Conservation (phyloP, 2,797 vertebrate species). For the Choloepus didactylus region DNA sequence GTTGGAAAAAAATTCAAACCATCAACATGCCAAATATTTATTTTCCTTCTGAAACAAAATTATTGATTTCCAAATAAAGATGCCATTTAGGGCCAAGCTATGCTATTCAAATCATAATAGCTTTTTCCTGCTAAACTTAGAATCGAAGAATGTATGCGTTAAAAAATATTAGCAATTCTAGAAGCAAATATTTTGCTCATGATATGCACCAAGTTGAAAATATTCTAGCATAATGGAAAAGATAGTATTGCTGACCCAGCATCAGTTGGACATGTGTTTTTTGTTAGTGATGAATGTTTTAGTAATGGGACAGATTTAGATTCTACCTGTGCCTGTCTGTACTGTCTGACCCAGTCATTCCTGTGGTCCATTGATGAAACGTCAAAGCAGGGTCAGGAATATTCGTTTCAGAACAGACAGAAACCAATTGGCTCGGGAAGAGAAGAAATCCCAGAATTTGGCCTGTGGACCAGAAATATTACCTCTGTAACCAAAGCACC, state of each 20-base stretch:
- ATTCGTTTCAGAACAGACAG: not conserved
- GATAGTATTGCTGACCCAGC: conserved; percentile 15
- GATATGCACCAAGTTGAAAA: conserved; percentile 49
- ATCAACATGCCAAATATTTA: conserved; percentile 68
- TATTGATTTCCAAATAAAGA: conserved; percentile 72
- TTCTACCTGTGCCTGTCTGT: not conserved
- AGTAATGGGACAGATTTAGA: not conserved
- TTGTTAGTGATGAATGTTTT: not conserved
- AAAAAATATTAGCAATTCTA: conserved; percentile 48
- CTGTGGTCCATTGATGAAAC: not conserved
- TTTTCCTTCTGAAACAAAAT: conserved; percentile 74
- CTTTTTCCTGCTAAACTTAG: conserved; percentile 63
- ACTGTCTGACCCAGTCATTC: not conserved
- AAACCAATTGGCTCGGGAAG: not conserved
- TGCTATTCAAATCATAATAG: conserved; percentile 55
- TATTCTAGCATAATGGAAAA: conserved; percentile 44
- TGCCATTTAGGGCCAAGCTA: conserved; percentile 41
- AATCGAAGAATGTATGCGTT: conserved; percentile 51
- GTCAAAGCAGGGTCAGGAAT: not conserved
- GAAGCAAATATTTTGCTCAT: conserved; percentile 52
- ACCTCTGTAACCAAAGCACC: not conserved
- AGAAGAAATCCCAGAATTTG: not conserved
- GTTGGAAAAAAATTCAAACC: conserved; percentile 52
- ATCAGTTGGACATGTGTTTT: not conserved
- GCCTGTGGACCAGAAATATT: not conserved